Percentiles rank a stretch among this genome's conserved stretches.
Conservation (phyloP, 2,113 vertebrate species). For the Indicator indicator region DNA sequence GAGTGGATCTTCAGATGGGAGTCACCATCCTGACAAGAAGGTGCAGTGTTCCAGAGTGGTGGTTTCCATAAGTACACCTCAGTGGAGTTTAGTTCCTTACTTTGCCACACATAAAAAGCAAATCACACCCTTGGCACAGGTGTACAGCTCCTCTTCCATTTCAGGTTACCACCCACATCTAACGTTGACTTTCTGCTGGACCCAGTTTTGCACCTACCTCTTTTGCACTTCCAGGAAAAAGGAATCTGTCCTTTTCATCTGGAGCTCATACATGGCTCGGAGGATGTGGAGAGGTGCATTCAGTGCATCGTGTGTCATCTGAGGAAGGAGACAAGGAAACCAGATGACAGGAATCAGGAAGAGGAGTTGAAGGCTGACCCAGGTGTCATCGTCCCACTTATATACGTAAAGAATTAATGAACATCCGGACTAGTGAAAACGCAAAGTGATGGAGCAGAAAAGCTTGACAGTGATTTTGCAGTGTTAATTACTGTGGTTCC, state of each 20-base stretch:
- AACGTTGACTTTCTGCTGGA: not conserved
- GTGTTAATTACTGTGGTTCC: not conserved
- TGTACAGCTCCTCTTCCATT: not conserved
- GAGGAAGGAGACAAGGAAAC: not conserved
- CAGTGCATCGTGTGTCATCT: slow-evolving; percentile 96
- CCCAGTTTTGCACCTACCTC: slow-evolving; percentile 75
- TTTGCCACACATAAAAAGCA: not conserved
- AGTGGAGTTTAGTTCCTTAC: not conserved
- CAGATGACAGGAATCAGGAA: not conserved
- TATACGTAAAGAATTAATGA: not conserved
- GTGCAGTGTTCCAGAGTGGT: not conserved
- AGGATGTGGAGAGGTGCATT: slow-evolving; percentile 94
- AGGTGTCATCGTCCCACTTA: not conserved
- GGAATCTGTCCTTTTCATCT: slow-evolving; percentile 94
- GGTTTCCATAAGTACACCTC: not conserved
- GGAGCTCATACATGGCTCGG: slow-evolving; percentile 93
- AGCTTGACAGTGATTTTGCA: not conserved
- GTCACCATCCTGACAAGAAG: not conserved
- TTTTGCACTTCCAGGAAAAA: slow-evolving; percentile 96
- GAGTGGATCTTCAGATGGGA: not conserved
- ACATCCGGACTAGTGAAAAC: not conserved
- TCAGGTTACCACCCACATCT: not conserved
- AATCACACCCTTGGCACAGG: not conserved
- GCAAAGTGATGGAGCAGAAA: not conserved
- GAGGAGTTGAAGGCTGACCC: not conserved